phyloP scores from a whole-genome alignment of 2,888 invertebrate species.

The Leucoptera coffeella region DNA sequence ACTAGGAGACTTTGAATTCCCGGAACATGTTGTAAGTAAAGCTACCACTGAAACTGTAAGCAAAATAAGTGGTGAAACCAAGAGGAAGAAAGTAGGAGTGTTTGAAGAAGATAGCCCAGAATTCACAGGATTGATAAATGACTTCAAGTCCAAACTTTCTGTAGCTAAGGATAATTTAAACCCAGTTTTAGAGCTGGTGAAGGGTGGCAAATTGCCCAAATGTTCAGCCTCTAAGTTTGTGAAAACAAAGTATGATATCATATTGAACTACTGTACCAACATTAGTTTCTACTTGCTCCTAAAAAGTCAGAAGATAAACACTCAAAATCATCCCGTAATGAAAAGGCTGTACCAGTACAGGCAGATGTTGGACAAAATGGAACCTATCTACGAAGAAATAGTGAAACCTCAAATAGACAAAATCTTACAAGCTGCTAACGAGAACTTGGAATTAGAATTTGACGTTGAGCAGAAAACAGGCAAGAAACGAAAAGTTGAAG shows the following conservation, averaged over 20 bases:
- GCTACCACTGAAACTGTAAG: slow-evolving; percentile 26
- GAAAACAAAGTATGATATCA: slow-evolving; percentile 60
- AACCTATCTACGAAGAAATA: slow-evolving; percentile 61
- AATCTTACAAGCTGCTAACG: slow-evolving; percentile 49
- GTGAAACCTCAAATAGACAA: slow-evolving; percentile 63
- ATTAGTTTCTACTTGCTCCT: slow-evolving; percentile 80
- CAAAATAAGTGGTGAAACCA: slow-evolving; percentile 62
- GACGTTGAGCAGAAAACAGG: slow-evolving; percentile 11
- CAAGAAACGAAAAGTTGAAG: slow-evolving; percentile 24
- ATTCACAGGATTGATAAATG: slow-evolving; percentile 68
- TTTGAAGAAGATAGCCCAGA: slow-evolving; percentile 86
- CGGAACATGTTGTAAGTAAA: slow-evolving; percentile 50
- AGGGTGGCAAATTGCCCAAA: slow-evolving; percentile 55
- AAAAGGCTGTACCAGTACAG: slow-evolving; percentile 77
- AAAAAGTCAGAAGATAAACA: slow-evolving; percentile 65
- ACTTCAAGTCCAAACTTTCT: slow-evolving; percentile 66
- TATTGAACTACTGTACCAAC: slow-evolving; percentile 79
- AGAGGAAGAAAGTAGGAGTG: slow-evolving; percentile 68
- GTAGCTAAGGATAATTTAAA: slow-evolving; percentile 60
- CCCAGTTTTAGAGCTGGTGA: slow-evolving; percentile 61
- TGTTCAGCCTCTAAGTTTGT: slow-evolving; percentile 66
- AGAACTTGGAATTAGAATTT: slow-evolving; percentile 20
- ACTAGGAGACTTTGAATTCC: slow-evolving; percentile 72
- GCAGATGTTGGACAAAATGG: slow-evolving; percentile 68
- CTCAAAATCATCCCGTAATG: slow-evolving; percentile 84